Base-by-base conservation (phyloP, 2,888 invertebrate genomes). In the Diplazon laetatorius region DNA sequence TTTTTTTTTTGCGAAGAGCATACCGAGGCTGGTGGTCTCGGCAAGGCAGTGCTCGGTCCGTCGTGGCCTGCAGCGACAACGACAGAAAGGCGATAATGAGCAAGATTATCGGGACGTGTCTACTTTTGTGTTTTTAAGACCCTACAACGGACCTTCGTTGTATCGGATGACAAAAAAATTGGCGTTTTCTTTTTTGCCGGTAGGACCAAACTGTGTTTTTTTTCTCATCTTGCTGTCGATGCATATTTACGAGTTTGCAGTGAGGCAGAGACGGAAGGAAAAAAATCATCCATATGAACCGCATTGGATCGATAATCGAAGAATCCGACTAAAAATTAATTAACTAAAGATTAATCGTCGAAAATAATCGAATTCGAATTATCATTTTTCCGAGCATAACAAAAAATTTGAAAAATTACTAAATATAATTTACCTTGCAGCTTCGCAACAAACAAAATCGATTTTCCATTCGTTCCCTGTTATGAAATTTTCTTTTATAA, bases 51-150 rank as follows among this genome's bases (percentile, higher is more conserved):
- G 30, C 55, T 16, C 9, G 16, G 35, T 55, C 16, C 25, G 65
- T 35, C 35, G 37, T n/a, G 50, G 48, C 48, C 50, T 48, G 65
- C 35, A 62, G 62, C 50, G 48, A n/a, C 48, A 10, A 65, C 50
- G 50, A 50, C 65, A 44, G 42, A 44, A 22, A 60, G 48, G 65
- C 65, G 48, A 65, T 65, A 65, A 65, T 65, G 37, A 50, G 22
- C 65, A 50, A 65, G 65, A 65, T 50, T 65, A 65, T 65, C 65
- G 37, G 55, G 55, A 55, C 55, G 55, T 55, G 55, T 55, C 55
- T 55, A 55, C 55, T 55, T 55, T 55, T 55, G 55, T 55, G 55
- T 55, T 35, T 55, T 30, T 55, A 55, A 55, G 55, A 30, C 14
- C 30, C 55, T 8, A 35, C 48, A 16, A 8, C 30, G 55, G 35